Evolutionary conservation across 92 coral and sea anemone species (phyloP), one percentile per base, ranked within the genome.

Genomic region (Bergia sp.): DNA sequence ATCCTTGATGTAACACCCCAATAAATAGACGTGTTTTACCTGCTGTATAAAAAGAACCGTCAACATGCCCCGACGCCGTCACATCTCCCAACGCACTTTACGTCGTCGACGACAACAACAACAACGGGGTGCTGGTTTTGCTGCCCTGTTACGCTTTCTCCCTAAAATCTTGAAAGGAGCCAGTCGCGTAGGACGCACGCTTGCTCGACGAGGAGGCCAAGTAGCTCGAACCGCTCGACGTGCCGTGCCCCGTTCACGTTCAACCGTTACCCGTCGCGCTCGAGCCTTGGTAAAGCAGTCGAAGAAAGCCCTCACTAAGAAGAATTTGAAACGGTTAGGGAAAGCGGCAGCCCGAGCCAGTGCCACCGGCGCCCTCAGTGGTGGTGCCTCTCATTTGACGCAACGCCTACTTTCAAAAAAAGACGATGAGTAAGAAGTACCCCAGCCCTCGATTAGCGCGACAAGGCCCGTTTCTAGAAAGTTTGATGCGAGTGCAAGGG

Each of bases 301-400:
- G 3, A 44, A 9, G 16, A 79, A 79, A 53, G 43, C n/a, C 21
- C 43, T 58, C 29, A 79, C 83, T 39, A 80, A 80, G 18, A 80
- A 80, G 45, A 80, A 80, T 37, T 55, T 80, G 23, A 80, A 80
- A 80, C 67, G 84, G 6, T 0, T 55, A 11, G 84, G 71, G 0
- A 80, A 55, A 55, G 71, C 47, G 47, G 47, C 47, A 5, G 47
- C 47, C 7, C 66, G 9, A 0, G 84, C 71, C 23, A 50, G n/a
- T 29, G 84, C 23, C 2, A 80, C 84, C 7, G 84, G 84, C n/a
- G 84, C 84, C 71, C 1, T 80, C 1, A 80, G 71, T 15, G 84
- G 83, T 20, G 83, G 65, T 29, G 77, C 77, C 7, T 29, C 47
- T 44, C 47, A 44, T 44, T 44, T 44, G 47, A 44, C 47, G 47